These are phyloP conservation scores for Sipha maydis DNA, from an alignment of 2,888 invertebrate species.

Conservation along the genomic window DNA sequence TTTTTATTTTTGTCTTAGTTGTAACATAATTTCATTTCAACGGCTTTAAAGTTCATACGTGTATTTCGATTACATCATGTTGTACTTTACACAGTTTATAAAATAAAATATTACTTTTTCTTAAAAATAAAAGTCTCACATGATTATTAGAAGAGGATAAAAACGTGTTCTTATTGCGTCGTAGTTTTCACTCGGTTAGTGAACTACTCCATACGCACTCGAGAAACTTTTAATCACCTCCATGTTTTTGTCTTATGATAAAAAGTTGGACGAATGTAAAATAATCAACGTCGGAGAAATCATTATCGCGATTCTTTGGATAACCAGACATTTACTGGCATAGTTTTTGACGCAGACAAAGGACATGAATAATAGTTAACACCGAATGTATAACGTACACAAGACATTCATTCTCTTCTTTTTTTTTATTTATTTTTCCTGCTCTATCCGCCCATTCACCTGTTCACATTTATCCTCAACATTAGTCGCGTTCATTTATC, in stretches of 20 bases:
- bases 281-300: slow-evolving; percentile 10
- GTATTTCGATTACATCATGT: background rate
- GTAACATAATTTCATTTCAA: background rate
- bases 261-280: slow-evolving; percentile 6
- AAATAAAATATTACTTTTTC: slow-evolving; percentile 6
- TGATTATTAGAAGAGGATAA: background rate
- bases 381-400: slow-evolving; percentile 28
- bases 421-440: slow-evolving; percentile 2
- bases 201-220: background rate
- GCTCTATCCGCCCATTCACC: background rate
- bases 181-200: background rate
- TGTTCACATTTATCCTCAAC: slow-evolving; percentile 28
- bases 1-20: no score
- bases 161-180: slow-evolving; percentile 13
- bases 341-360: slow-evolving; percentile 49
- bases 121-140: slow-evolving; percentile 1
- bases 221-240: slow-evolving; percentile 31
- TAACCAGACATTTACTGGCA: slow-evolving; percentile 27
- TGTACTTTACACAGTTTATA: background rate
- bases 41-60: background rate
- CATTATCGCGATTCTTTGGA: slow-evolving; percentile 1
- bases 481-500: slow-evolving; percentile 56
- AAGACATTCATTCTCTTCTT: slow-evolving; percentile 14
- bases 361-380: slow-evolving; percentile 48
- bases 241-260: background rate